Base-by-base conservation (phyloP, 2,888 invertebrate species). In the Ormyrus pomaceus region DNA sequence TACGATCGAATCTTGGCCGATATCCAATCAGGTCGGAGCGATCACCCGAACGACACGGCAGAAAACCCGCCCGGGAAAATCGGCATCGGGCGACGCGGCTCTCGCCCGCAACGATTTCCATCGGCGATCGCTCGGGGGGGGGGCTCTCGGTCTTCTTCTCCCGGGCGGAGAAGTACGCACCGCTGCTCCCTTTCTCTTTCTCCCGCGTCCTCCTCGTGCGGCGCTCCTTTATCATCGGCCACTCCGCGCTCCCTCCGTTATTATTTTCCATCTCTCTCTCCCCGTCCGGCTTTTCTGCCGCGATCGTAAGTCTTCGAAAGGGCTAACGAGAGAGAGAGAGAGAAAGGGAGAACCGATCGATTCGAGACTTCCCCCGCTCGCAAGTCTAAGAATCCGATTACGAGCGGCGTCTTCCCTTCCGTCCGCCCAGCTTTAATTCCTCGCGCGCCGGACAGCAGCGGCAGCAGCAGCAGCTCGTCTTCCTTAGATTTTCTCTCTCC, bases 231-330 rank as follows among this genome's bases (percentile, higher is more conserved):
- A 34, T 34, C 34, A 34, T 34, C 34, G 34, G 34, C 34, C 34
- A 34, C 34, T 34, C 34, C 1, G 19, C 34, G 34, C 34, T 34
- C 34, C 34, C 34, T 34, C 34, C 34, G 34, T 34, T 34, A 34
- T 34, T 34, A 34, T 34, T 34, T 34, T 34, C 34, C 34, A 34
- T 34, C 34, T 34, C 34, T 34, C 4, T 34, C 34, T 4, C 4
- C 34, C 34, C 3, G 34, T 3, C 34, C 34, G 34, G 34, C 34
- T 34, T 34, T 34, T 34, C 34, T 34, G 34, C 34, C 34, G 62
- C 61, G 64, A 70, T 80, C 80, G 77, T 80, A 80, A 77, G 77
- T 73, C 80, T 80, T 80, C 77, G 65, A 77, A 74, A 77, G 77
- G 77, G 74, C 62, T 77, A 72, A 77, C 69, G 59, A 71, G 70